Evolutionary conservation across 2,888 invertebrate genomes (phyloP), one percentile per base, ranked within the genome.

Genomic region (Terebella lapidaria): DNA sequence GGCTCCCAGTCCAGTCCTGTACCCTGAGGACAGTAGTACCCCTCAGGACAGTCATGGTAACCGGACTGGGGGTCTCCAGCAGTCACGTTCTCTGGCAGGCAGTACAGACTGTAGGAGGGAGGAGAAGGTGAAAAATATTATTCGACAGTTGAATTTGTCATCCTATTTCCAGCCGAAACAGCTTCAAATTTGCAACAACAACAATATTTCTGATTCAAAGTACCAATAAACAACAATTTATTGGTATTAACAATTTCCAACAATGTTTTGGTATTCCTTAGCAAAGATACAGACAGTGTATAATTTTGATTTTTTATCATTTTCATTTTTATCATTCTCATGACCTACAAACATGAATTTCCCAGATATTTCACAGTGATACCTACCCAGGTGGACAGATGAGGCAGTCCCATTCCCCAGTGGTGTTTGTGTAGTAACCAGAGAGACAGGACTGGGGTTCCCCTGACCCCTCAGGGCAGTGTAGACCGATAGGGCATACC

Each of bases 361-460:
- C n/a, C n/a, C n/a, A n/a, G n/a, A n/a, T n/a, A n/a, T n/a, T n/a
- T n/a, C 10, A 35, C 10, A 35, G 42, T 35, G 10, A 35, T 10
- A 68, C 74, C 66, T 58, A 77, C 77, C 75, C 74, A 64, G 71
- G 68, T 18, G 77, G 75, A 64, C 77, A 77, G 28, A 69, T 71
- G 20, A 64, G 69, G 60, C 78, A 78, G 25, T 66, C 58, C 63
- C 67, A 75, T 57, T 63, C 64, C n/a, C 70, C 73, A 1, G 72
- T 73, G 53, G 67, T 71, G 62, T 75, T 75, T 53, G 76, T 78
- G 66, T 68, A 76, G 55, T 67, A 71, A 1, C 77, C 75, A 5
- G 57, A 47, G 1, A 22, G 27, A 63, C 75, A 73, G 3, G 78
- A 74, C 63, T 63, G 71, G 1, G 71, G 51, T 57, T 67, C 61